Evolutionary conservation across 1,140 invertebrate species (phyloP), one percentile per base, ranked within the genome.

Genomic region (Lepidurus packardi): DNA sequence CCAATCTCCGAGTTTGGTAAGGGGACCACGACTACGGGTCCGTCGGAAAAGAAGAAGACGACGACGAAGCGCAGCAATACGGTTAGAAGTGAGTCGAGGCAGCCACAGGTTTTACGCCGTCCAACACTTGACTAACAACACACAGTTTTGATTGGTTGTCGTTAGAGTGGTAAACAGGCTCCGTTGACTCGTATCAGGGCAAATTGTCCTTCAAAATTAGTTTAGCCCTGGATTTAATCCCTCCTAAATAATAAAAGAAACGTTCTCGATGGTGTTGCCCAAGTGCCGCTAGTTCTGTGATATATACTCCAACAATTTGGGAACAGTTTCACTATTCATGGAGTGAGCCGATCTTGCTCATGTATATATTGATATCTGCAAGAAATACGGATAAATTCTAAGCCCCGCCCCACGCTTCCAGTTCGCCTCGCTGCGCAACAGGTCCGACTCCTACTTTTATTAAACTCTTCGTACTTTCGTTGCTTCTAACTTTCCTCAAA

Each of bases 21-120:
- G 53, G 53, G 53, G 53, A 21, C 53, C 34, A 34, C 34, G 34
- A 34, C 34, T 34, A 65, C 53, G 21, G 16, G 53, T 21, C 16
- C n/a, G 53, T 65, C 13, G 53, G 53, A 16, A 65, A 65, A 65
- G 53, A 65, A 65, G 53, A 65, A 3, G 25, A 34, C 25, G 25
- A 34, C 25, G 25, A 34, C 25, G 34, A 34, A 34, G 34, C 34
- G 34, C 53, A 65, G 53, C 53, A 65, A 65, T 65, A 65, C 16
- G 53, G 53, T 65, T 65, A 65, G 53, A 21, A 65, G 53, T 65
- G 53, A 65, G 53, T n/a, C 16, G 53, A 65, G 53, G 16, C 53
- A 65, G 53, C 53, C 53, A 65, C 53, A 65, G 53, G 53, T 65
- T 34, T 65, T 65, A n/a, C 21, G 53, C 53, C 53, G 53, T 65